Percentiles rank a stretch among this genome's conserved stretches.
phyloP scores from a whole-genome alignment of 2,888 invertebrate species.

The Thereva unica region DNA sequence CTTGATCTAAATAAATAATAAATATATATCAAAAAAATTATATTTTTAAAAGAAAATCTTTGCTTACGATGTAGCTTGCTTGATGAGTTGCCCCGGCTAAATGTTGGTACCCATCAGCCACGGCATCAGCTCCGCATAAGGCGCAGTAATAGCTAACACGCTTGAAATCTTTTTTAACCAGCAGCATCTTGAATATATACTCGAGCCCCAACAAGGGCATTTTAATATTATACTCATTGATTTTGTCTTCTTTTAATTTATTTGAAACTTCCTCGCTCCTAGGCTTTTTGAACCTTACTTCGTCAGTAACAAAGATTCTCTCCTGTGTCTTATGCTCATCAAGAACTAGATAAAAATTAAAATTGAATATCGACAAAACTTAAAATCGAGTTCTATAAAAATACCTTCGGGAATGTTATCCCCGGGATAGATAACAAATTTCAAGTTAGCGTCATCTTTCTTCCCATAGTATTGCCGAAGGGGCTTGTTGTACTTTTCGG shows the following conservation, averaged over 20 bases:
- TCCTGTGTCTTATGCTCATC: slow-evolving; percentile 30
- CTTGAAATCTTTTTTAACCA: background rate
- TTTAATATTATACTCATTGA: slow-evolving; percentile 33
- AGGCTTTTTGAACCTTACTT: slow-evolving; percentile 6
- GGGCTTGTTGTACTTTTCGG: slow-evolving; percentile 7
- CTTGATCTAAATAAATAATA: slow-evolving; percentile 31
- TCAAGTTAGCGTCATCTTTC: slow-evolving; percentile 1
- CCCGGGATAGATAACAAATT: slow-evolving; percentile 38
- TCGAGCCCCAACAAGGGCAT: slow-evolving; percentile 28
- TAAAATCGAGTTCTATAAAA: background rate
- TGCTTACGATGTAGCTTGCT: slow-evolving; percentile 35
- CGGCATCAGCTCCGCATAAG: slow-evolving; percentile 24
- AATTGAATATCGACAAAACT: background rate
- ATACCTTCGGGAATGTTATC: slow-evolving; percentile 40
- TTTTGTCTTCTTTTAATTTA: slow-evolving; percentile 19
- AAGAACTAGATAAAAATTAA: slow-evolving; percentile 33
- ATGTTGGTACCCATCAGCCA: slow-evolving; percentile 35
- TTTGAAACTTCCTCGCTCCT: slow-evolving; percentile 15
- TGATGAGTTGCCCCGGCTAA: slow-evolving; percentile 34
- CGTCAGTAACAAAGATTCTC: slow-evolving; percentile 30
- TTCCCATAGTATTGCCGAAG: slow-evolving; percentile 18
- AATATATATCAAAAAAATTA: background rate
- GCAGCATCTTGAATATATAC: slow-evolving; percentile 36
- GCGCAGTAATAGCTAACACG: slow-evolving; percentile 28
- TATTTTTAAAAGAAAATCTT: background rate